Evolutionary conservation across 2,888 invertebrate genomes (phyloP), one percentile per base, ranked within the genome.

Genomic region (Biston betularia): DNA sequence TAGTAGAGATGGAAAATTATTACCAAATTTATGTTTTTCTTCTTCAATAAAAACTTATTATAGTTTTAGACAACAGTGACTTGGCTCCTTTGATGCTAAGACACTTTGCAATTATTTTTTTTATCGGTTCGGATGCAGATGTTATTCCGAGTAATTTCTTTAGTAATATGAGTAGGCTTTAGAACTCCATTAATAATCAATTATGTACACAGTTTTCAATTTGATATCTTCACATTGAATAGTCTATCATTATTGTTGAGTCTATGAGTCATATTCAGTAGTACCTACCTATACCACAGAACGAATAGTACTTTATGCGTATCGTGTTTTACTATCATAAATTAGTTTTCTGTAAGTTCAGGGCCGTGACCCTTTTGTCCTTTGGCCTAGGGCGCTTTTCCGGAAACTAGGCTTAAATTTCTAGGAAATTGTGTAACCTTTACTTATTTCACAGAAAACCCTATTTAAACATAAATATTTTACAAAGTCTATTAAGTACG

Each of bases 301-400:
- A 38, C 9, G 9, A 38, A 38, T 9, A 38, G 38, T 38, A 38
- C 38, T 9, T 9, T 38, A 38, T 63, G 63, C 62, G 42, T 44
- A 63, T 56, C 57, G 66, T 65, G 64, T 54, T 68, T 69, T 68
- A 69, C 68, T 62, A 49, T 67, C 56, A 45, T 46, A 14, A 34
- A 49, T 46, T 45, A 45, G 15, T 53, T 33, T 50, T 50, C 48
- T 52, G 38, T 42, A 56, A 68, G 71, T 70, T 72, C 73, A 74
- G 69, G 74, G 72, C 54, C 49, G 57, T 60, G 68, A 63, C 56
- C 56, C 46, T 44, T 42, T 48, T 45, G 57, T 61, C 49, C 53
- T 45, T 59, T 56, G 42, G 6, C 14, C 44, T 24, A 34, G 49
- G 50, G 33, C 54, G 44, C 11, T 52, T 63, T 57, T 45, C 44